Percentiles rank a stretch among this genome's conserved stretches.
Evolutionary conservation across 2,113 vertebrate genomes (phyloP).

Genomic region (Clupea harengus): DNA sequence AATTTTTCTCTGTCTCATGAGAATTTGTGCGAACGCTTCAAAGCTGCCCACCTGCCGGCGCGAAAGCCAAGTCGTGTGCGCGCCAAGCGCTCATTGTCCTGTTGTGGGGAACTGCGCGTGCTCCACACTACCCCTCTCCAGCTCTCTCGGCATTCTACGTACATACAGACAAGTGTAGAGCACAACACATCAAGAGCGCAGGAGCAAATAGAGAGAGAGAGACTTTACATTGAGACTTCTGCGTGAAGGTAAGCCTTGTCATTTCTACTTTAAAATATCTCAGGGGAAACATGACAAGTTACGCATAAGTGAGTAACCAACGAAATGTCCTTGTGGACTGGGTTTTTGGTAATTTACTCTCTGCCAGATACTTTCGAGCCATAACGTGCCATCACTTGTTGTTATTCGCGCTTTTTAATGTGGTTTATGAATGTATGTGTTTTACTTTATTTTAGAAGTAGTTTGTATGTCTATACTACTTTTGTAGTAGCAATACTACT

Average conservation of each 20-base stretch:
- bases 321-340: neutral
- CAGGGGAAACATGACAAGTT: neutral
- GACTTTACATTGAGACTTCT: conserved; percentile 40
- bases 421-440: neutral
- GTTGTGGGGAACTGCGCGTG: conserved; percentile 26
- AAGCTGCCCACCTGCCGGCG: conserved; percentile 22
- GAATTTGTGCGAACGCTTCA: conserved; percentile 26
- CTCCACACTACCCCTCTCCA: conserved; percentile 14
- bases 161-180: conserved; percentile 6
- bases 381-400: neutral
- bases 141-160: conserved; percentile 17
- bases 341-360: neutral
- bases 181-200: conserved; percentile 18
- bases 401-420: neutral
- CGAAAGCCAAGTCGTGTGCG: conserved; percentile 12
- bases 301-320: neutral
- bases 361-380: neutral
- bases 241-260: conserved; percentile 49
- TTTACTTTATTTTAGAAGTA: neutral
- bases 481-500: neutral
- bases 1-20: neutral
- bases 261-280: neutral
- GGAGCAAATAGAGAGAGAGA: neutral
- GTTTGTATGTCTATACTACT: neutral
- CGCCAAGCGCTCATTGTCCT: neutral